Percentiles rank a stretch among this genome's conserved stretches.
phyloP scores from a whole-genome alignment of 2,888 invertebrate species.

The Sylvicola fuscatus region DNA sequence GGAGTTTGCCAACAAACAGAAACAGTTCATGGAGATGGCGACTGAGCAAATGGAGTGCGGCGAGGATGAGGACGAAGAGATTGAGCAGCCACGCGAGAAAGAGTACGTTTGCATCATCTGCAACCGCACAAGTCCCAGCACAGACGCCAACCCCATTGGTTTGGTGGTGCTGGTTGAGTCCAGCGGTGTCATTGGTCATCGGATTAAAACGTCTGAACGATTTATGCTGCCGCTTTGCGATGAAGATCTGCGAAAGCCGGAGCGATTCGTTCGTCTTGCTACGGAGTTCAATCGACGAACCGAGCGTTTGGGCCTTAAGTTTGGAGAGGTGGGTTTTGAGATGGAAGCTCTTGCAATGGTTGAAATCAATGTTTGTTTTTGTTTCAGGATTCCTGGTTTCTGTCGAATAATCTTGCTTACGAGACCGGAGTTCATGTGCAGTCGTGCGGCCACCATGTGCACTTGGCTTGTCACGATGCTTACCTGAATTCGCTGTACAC shows the following conservation, averaged over 20 bases:
- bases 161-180: slow-evolving; percentile 70
- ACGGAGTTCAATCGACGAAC: slow-evolving; percentile 58
- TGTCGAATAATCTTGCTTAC: slow-evolving; percentile 64
- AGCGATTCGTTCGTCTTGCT: slow-evolving; percentile 42
- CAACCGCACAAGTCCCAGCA: slow-evolving; percentile 72
- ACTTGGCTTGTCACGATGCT: slow-evolving; percentile 80
- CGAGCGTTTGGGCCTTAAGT: slow-evolving; percentile 54
- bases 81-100: slow-evolving; percentile 35
- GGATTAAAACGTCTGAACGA: slow-evolving; percentile 25
- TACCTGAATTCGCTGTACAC: slow-evolving; percentile 71
- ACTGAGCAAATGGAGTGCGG: slow-evolving; percentile 34
- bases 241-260: slow-evolving; percentile 35
- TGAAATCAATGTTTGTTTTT: slow-evolving; percentile 19
- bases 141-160: slow-evolving; percentile 67
- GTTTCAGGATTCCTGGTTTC: slow-evolving; percentile 43
- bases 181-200: slow-evolving; percentile 73
- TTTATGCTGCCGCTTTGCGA: slow-evolving; percentile 37
- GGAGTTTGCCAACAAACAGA: slow-evolving; percentile 79
- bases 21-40: slow-evolving; percentile 71
- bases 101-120: slow-evolving; percentile 94
- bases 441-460: slow-evolving; percentile 93
- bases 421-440: slow-evolving; percentile 85
- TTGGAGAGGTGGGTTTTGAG: slow-evolving; percentile 31
- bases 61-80: slow-evolving; percentile 35
- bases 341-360: background rate